Conservation (phyloP, 2,888 invertebrate species). For the Heliconius erato region DNA sequence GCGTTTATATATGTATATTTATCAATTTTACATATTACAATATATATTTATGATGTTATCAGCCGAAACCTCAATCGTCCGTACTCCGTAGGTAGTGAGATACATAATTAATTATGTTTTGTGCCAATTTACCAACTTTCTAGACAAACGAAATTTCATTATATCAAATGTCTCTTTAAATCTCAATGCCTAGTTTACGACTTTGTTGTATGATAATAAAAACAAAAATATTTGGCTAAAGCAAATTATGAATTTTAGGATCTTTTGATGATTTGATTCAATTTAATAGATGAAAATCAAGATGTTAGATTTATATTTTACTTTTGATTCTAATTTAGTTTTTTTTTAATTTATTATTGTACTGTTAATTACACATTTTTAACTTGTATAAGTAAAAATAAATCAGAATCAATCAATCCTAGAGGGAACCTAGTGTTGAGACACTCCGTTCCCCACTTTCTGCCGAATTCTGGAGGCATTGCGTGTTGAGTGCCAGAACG, state of each 20-base stretch:
- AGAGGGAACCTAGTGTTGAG: too few relatives aligned
- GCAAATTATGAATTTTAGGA: slow-evolving; percentile 18
- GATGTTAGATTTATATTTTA: background rate
- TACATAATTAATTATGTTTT: slow-evolving; percentile 31
- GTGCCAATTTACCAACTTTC: slow-evolving; percentile 44
- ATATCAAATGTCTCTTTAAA: slow-evolving; percentile 35
- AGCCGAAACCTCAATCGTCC: slow-evolving; percentile 36
- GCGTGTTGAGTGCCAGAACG: too few relatives aligned
- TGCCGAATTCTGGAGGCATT: too few relatives aligned
- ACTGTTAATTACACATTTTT: too few relatives aligned
- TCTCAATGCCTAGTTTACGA: slow-evolving; percentile 16
- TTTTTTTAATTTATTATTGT: too few relatives aligned
- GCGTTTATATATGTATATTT: too few relatives aligned
- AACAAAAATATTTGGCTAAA: slow-evolving; percentile 18
- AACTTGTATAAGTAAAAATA: too few relatives aligned
- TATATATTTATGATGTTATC: too few relatives aligned
- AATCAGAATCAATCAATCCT: too few relatives aligned
- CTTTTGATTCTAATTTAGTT: background rate
- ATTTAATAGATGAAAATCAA: slow-evolving; percentile 13
- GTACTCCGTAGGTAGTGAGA: slow-evolving; percentile 30
- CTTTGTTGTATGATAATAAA: slow-evolving; percentile 15
- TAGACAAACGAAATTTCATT: slow-evolving; percentile 45
- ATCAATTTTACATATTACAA: too few relatives aligned
- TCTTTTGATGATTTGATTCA: slow-evolving; percentile 13
- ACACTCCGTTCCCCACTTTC: too few relatives aligned